Evolutionary conservation across 2,888 invertebrate genomes (phyloP).

Genomic region (Brenthis daphne): DNA sequence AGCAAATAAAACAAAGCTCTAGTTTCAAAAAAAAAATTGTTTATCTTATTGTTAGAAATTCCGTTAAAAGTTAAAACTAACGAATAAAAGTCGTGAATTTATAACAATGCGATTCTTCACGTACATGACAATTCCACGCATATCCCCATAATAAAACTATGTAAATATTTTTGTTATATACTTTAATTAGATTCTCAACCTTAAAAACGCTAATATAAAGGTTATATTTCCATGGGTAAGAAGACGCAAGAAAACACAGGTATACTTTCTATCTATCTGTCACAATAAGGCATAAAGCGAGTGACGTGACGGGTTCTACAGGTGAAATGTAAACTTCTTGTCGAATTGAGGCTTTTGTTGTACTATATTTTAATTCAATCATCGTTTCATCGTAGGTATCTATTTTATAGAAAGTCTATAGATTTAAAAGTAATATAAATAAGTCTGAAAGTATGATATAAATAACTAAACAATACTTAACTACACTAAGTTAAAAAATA

Average conservation of each 20-base stretch:
- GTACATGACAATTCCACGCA: slow-evolving; percentile 52
- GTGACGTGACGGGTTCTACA: slow-evolving; percentile 38
- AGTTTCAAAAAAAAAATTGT: too few species aligned
- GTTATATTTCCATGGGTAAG: slow-evolving; percentile 1
- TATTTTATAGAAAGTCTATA: too few species aligned
- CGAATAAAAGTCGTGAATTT: slow-evolving; percentile 11
- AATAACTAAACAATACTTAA: too few species aligned
- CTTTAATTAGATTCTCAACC: slow-evolving; percentile 9
- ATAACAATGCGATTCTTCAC: slow-evolving; percentile 44
- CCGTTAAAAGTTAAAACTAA: slow-evolving; percentile 2
- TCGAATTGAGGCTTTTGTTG: not conserved
- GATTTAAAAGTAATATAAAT: too few species aligned
- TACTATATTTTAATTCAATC: not conserved
- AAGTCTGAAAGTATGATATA: too few species aligned
- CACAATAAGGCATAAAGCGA: slow-evolving; percentile 37
- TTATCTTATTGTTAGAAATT: slow-evolving; percentile 3
- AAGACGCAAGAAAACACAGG: not conserved
- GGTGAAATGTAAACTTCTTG: slow-evolving; percentile 36
- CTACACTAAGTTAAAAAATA: too few species aligned
- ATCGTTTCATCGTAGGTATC: too few species aligned
- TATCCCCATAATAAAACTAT: slow-evolving; percentile 33
- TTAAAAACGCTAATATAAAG: slow-evolving; percentile 1
- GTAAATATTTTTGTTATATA: not conserved
- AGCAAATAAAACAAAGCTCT: too few species aligned
- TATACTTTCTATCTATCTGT: slow-evolving; percentile 30